Conservation (phyloP, 2,888 invertebrate species). For the Oligia fasciuncula region DNA sequence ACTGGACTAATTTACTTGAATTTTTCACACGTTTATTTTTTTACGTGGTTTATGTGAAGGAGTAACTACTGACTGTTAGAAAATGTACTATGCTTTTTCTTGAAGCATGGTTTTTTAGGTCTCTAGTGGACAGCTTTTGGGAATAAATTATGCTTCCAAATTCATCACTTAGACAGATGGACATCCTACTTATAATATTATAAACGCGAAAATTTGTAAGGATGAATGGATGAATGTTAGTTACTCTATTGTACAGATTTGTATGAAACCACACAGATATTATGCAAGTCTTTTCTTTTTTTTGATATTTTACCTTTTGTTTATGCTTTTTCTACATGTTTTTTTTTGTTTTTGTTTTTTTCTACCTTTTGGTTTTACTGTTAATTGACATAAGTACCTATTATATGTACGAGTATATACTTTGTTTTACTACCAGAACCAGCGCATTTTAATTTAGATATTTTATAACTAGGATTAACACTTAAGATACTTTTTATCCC, state of each 20-base stretch:
- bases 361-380: too few species aligned
- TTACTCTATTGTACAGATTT: neutral
- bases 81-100: conserved; percentile 5
- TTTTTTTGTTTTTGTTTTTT: too few species aligned
- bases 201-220: neutral
- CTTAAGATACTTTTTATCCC: too few species aligned
- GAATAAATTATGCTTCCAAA: neutral
- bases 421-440: too few species aligned
- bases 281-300: too few species aligned
- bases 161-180: neutral
- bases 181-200: neutral
- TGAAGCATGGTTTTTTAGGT: neutral
- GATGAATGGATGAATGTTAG: neutral
- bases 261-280: neutral
- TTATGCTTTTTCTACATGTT: too few species aligned
- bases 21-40: conserved; percentile 55
- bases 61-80: neutral
- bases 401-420: too few species aligned
- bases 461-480: neutral
- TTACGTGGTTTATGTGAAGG: neutral
- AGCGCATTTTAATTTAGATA: neutral
- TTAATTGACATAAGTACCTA: too few species aligned
- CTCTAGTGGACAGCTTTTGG: neutral
- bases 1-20: conserved; percentile 11
- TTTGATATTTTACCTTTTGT: too few species aligned